A percentile compares a stretch with the other conserved stretches of the same genome.
These are phyloP conservation scores for Saccopteryx bilineata DNA, from an alignment of 2,113 vertebrate genomes.

Conservation along the genomic window DNA sequence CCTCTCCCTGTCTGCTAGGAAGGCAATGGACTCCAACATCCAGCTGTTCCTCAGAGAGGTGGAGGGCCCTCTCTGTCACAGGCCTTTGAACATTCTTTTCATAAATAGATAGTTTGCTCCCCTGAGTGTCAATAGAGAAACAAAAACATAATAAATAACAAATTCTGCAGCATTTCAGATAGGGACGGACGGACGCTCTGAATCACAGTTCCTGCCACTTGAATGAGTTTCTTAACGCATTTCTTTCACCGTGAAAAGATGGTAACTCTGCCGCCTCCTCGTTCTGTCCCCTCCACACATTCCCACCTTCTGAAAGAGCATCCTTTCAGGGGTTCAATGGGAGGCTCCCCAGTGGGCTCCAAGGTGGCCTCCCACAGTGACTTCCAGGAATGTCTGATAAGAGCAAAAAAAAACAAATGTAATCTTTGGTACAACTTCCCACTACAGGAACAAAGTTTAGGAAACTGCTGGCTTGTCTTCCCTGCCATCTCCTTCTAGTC, in stretches of 20 bases:
- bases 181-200: too few species aligned
- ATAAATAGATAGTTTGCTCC: background rate
- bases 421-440: background rate
- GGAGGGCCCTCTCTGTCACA: background rate
- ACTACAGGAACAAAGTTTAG: background rate
- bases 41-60: too few species aligned
- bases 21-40: rapidly evolving
- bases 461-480: too few species aligned
- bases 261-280: background rate
- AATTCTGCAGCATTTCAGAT: background rate
- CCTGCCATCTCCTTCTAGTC: too few species aligned
- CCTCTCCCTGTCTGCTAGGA: background rate
- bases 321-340: background rate
- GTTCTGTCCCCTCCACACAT: background rate
- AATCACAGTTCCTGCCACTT: background rate
- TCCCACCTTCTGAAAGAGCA: background rate
- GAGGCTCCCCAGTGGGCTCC: background rate
- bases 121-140: background rate
- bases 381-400: background rate
- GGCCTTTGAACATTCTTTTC: background rate
- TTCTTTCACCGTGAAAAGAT: background rate
- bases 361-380: background rate
- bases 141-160: background rate
- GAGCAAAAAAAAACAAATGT: background rate
- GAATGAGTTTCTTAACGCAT: background rate